These are phyloP conservation scores for Siniperca chuatsi DNA, from an alignment of 2,113 vertebrate species.

Conservation along the genomic window DNA sequence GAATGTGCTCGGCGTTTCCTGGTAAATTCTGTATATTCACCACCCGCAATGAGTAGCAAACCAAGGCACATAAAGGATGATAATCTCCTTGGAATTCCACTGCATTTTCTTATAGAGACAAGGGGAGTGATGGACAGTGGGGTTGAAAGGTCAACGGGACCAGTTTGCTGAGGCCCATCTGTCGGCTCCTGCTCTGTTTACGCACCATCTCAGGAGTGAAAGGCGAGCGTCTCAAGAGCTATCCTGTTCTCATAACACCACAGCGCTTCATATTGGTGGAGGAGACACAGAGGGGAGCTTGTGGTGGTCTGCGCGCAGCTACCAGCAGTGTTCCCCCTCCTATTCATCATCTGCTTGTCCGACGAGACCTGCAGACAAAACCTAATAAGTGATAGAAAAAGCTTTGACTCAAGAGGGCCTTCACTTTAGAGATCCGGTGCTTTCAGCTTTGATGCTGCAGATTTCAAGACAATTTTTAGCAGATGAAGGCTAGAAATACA, in stretches of 20 bases:
- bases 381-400: constrained; percentile 58
- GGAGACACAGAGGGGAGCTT: constrained; percentile 66
- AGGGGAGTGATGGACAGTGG: constrained; percentile 80
- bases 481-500: constrained; percentile 40
- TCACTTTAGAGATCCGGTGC: constrained; percentile 25
- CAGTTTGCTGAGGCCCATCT: constrained; percentile 86
- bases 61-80: constrained; percentile 79
- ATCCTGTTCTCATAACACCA: constrained; percentile 81
- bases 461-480: constrained; percentile 22
- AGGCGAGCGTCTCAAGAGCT: constrained; percentile 78
- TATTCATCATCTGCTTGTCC: constrained; percentile 69
- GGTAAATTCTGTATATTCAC: constrained; percentile 65
- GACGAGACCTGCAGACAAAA: constrained; percentile 63
- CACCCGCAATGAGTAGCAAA: constrained; percentile 55
- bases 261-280: constrained; percentile 64
- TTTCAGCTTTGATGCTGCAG: constrained; percentile 51
- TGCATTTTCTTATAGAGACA: constrained; percentile 73
- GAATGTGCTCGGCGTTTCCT: constrained; percentile 51
- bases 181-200: constrained; percentile 82
- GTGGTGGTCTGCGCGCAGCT: constrained; percentile 59
- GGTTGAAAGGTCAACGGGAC: constrained; percentile 83
- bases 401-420: constrained; percentile 56
- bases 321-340: constrained; percentile 47
- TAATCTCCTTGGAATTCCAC: constrained; percentile 83
- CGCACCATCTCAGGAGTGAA: constrained; percentile 80